Conservation (phyloP, 2,888 invertebrate species). For the Nysson spinosus region DNA sequence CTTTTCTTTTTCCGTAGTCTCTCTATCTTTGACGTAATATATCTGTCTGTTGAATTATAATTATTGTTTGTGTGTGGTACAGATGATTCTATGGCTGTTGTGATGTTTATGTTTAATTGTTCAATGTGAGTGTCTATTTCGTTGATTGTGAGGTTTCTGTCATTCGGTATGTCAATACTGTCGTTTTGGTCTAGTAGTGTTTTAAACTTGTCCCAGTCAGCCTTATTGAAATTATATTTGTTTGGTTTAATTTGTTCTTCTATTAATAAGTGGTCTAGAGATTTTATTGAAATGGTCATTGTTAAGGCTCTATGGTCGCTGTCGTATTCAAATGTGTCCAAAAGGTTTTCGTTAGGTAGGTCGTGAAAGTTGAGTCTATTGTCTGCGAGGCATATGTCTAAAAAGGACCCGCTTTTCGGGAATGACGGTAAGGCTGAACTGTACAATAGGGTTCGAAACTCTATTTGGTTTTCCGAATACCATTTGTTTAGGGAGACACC, state of each 20-base stretch:
- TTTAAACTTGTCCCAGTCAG: too few relatives aligned
- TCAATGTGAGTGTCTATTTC: neutral
- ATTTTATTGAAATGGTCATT: neutral
- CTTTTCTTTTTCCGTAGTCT: neutral
- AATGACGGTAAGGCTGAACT: neutral
- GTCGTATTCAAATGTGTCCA: neutral
- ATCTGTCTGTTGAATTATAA: conserved; percentile 8
- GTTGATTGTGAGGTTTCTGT: conserved; percentile 5
- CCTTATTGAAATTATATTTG: neutral
- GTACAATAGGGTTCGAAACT: conserved; percentile 12
- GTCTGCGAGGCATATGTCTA: neutral
- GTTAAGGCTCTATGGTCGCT: neutral
- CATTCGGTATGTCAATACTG: neutral
- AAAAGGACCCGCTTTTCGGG: neutral
- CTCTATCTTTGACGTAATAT: neutral
- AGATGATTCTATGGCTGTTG: neutral
- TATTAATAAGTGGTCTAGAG: neutral
- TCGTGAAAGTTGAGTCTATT: neutral
- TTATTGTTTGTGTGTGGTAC: neutral
- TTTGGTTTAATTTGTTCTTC: neutral
- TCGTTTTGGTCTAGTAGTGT: too few relatives aligned
- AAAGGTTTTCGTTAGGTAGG: neutral
- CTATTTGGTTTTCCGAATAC: neutral
- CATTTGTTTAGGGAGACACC: conserved; percentile 12
- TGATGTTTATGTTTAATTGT: neutral